Percentiles rank a stretch among this genome's conserved stretches.
Evolutionary conservation across 1,140 invertebrate genomes (phyloP).

Genomic region (Anadara kagoshimensis): DNA sequence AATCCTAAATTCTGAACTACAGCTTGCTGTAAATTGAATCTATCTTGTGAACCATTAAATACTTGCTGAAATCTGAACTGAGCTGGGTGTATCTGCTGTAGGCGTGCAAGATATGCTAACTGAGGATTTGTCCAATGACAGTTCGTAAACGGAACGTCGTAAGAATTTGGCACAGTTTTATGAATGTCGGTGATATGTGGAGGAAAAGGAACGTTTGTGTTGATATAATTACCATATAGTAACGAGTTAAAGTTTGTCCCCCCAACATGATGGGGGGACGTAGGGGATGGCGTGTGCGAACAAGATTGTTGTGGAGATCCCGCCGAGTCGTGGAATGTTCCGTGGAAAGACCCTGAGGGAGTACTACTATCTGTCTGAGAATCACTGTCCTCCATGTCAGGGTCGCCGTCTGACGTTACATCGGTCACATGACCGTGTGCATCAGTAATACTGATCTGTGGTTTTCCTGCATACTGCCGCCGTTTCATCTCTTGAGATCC

Average conservation of each 20-base stretch:
- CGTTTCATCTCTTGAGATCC: constrained; percentile 27
- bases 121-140: constrained; percentile 10
- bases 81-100: neutral
- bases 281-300: constrained; percentile 4
- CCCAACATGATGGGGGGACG: neutral
- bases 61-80: too few species aligned
- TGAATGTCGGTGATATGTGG: too few species aligned
- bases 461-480: constrained; percentile 71
- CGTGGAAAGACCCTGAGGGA: constrained; percentile 22
- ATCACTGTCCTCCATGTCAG: constrained; percentile 30
- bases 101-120: constrained; percentile 17
- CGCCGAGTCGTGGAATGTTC: constrained; percentile 19
- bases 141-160: neutral
- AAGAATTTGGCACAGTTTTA: neutral
- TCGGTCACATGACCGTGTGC: constrained; percentile 81
- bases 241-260: constrained; percentile 18
- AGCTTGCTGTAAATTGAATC: too few species aligned
- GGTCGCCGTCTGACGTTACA: constrained; percentile 84
- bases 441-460: constrained; percentile 93
- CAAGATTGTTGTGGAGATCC: constrained; percentile 14
- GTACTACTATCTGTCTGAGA: constrained; percentile 74
- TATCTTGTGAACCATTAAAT: too few species aligned
- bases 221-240: constrained; percentile 7
- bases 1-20: too few species aligned
- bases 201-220: neutral